Conservation (phyloP, 2,113 vertebrate species). For the Micronycteris hirsuta region DNA sequence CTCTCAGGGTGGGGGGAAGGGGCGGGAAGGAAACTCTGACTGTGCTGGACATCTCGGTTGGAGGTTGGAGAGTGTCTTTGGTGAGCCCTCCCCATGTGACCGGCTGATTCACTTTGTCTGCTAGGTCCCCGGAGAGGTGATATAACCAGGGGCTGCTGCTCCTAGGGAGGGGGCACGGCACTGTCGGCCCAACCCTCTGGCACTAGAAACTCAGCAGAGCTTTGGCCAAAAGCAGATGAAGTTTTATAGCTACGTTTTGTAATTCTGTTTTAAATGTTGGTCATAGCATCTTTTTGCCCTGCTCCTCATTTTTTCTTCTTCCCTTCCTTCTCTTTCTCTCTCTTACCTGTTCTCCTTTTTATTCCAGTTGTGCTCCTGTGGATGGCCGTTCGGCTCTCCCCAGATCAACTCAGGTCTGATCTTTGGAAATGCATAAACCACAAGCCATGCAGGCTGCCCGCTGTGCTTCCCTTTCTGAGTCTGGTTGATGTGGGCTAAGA, state of each 20-base stretch:
- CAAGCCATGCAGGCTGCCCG: neutral
- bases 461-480: neutral
- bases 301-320: neutral
- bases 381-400: neutral
- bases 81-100: neutral
- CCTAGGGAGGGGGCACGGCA: neutral
- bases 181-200: neutral
- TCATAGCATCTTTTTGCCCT: neutral
- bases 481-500: neutral
- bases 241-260: neutral
- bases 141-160: neutral
- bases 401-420: neutral
- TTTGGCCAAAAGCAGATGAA: neutral
- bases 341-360: neutral
- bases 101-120: slow-evolving; percentile 42
- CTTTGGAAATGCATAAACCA: neutral
- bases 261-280: neutral
- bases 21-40: slow-evolving; percentile 41
- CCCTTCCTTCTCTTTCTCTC: neutral
- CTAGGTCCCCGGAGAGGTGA: neutral
- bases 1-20: neutral
- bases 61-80: neutral
- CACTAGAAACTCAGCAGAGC: neutral
- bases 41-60: neutral
- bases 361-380: neutral